Evolutionary conservation across 1,140 invertebrate genomes (phyloP).

Genomic region (Magallana gigas): DNA sequence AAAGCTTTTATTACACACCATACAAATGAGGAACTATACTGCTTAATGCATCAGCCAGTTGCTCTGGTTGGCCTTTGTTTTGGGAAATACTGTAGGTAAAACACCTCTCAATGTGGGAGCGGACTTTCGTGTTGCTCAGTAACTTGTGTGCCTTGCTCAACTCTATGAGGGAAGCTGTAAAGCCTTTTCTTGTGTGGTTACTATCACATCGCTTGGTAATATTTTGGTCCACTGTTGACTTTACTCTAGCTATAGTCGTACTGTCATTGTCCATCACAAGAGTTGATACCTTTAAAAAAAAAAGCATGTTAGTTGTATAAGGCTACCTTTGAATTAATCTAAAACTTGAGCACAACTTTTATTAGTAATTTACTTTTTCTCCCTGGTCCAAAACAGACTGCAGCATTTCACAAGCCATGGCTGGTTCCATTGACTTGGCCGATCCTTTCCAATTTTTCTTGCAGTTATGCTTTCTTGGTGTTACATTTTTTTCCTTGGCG

Average conservation of each 20-base stretch:
- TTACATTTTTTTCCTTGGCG: constrained; percentile 26
- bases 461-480: constrained; percentile 41
- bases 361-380: constrained; percentile 12
- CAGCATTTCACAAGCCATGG: constrained; percentile 43
- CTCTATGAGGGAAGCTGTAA: constrained; percentile 28
- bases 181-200: constrained; percentile 31
- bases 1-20: constrained; percentile 20
- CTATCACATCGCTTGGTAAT: constrained; percentile 9
- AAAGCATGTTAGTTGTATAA: background rate
- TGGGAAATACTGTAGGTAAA: constrained; percentile 33
- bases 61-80: constrained; percentile 14
- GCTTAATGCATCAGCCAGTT: constrained; percentile 12
- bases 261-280: constrained; percentile 40
- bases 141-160: constrained; percentile 31
- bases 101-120: constrained; percentile 33
- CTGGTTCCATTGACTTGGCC: constrained; percentile 41
- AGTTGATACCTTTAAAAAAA: constrained; percentile 21
- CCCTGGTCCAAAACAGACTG: background rate
- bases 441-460: constrained; percentile 26
- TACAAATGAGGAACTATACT: constrained; percentile 42
- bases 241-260: constrained; percentile 30
- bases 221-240: constrained; percentile 20
- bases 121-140: constrained; percentile 21
- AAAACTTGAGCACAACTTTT: constrained; percentile 30
- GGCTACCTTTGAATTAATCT: background rate